Percentiles rank a stretch among this genome's conserved stretches.
phyloP scores from a whole-genome alignment of 1,140 invertebrate species.

The Monochamus saltuarius region DNA sequence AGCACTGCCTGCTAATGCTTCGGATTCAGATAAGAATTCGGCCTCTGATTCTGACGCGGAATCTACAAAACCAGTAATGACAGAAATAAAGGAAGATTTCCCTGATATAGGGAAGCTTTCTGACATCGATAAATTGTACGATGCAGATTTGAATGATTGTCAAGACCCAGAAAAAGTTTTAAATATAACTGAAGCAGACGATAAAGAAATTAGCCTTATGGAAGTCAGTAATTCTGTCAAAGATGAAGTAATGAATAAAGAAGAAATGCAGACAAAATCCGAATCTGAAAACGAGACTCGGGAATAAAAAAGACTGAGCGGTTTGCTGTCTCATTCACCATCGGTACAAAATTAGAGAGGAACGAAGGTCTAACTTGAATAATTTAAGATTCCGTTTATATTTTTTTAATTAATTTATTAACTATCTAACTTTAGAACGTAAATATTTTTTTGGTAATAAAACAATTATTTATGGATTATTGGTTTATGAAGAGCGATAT shows the following conservation, averaged over 20 bases:
- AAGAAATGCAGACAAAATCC: neutral
- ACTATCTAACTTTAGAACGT: too few relatives aligned
- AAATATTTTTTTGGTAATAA: too few relatives aligned
- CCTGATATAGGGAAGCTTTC: conserved; percentile 4
- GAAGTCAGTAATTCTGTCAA: neutral
- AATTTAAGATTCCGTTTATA: too few relatives aligned
- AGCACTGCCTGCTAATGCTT: conserved; percentile 28
- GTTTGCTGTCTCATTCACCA: too few relatives aligned
- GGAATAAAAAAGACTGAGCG: too few relatives aligned
- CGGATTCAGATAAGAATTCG: conserved; percentile 42
- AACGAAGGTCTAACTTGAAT: too few relatives aligned
- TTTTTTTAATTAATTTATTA: too few relatives aligned
- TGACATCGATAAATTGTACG: conserved; percentile 10
- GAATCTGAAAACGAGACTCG: too few relatives aligned
- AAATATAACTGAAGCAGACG: neutral
- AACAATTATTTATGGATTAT: too few relatives aligned
- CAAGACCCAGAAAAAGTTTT: neutral
- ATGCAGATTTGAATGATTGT: neutral
- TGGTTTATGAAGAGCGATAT: too few relatives aligned
- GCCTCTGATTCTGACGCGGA: conserved; percentile 35
- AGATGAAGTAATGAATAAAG: neutral
- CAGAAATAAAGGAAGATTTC: neutral
- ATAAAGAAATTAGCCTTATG: neutral
- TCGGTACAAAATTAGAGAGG: too few relatives aligned
- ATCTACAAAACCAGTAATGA: neutral